phyloP scores from a whole-genome alignment of 2,113 vertebrate genomes.

The Misgurnus anguillicaudatus region DNA sequence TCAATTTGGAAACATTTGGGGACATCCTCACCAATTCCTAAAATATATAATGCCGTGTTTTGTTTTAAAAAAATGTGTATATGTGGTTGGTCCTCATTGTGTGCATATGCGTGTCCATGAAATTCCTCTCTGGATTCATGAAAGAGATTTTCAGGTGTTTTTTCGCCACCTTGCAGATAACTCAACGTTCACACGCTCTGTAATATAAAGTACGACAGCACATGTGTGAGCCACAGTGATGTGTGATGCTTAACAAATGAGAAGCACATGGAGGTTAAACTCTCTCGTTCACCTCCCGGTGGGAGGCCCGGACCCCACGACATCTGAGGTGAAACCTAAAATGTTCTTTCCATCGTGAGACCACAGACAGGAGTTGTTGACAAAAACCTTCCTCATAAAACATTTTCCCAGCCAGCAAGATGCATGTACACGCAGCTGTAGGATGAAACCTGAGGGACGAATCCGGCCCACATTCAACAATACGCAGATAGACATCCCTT shows the following conservation, averaged over 20 bases:
- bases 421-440: background rate
- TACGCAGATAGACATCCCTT: too few species aligned
- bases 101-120: constrained; percentile 59
- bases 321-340: constrained; percentile 47
- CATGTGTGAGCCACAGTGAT: constrained; percentile 83
- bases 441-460: background rate
- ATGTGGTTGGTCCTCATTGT: constrained; percentile 5
- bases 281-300: constrained; percentile 60
- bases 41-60: too few species aligned
- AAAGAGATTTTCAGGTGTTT: constrained; percentile 41
- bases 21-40: too few species aligned
- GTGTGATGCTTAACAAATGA: constrained; percentile 86
- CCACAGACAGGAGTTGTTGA: constrained; percentile 44
- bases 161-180: constrained; percentile 51
- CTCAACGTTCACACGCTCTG: constrained; percentile 45
- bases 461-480: background rate
- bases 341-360: constrained; percentile 28
- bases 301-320: constrained; percentile 42
- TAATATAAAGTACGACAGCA: constrained; percentile 69
- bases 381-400: constrained; percentile 48
- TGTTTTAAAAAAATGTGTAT: background rate
- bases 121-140: constrained; percentile 72
- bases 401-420: constrained; percentile 13
- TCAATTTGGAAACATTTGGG: too few species aligned
- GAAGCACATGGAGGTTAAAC: constrained; percentile 90